Evolutionary conservation across 2,888 invertebrate species (phyloP).

Genomic region (Drosophila conformis): DNA sequence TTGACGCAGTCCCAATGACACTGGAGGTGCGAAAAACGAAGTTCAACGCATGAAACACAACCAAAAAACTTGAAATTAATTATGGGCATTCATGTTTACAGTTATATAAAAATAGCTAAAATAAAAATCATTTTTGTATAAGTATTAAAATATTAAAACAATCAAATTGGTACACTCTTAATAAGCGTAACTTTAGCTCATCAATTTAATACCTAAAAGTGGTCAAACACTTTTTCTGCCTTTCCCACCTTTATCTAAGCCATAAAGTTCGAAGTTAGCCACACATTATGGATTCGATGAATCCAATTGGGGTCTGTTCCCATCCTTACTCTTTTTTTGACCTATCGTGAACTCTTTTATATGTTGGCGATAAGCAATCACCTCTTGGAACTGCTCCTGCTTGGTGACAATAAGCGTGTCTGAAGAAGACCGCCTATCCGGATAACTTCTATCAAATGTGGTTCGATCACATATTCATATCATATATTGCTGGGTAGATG

Average conservation of each 20-base stretch:
- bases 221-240: neutral
- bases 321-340: too few species aligned
- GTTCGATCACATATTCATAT: neutral
- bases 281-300: too few species aligned
- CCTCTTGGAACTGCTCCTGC: slow-evolving; percentile 4
- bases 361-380: slow-evolving; percentile 1
- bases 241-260: neutral
- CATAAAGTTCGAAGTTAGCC: neutral
- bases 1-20: neutral
- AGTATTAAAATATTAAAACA: neutral
- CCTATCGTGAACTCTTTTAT: too few species aligned
- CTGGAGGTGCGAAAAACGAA: too few species aligned
- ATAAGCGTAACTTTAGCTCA: neutral
- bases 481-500: slow-evolving; percentile 3
- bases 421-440: slow-evolving; percentile 26
- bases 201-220: neutral
- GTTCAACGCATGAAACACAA: neutral
- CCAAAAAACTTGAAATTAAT: too few species aligned
- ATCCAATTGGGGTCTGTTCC: too few species aligned
- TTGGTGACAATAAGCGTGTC: neutral
- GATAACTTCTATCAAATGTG: slow-evolving; percentile 35
- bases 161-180: neutral
- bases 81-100: neutral
- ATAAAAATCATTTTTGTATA: too few species aligned
- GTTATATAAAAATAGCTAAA: too few species aligned